Conservation (phyloP, 2,797 vertebrate genomes). For the Tapera naevia region DNA sequence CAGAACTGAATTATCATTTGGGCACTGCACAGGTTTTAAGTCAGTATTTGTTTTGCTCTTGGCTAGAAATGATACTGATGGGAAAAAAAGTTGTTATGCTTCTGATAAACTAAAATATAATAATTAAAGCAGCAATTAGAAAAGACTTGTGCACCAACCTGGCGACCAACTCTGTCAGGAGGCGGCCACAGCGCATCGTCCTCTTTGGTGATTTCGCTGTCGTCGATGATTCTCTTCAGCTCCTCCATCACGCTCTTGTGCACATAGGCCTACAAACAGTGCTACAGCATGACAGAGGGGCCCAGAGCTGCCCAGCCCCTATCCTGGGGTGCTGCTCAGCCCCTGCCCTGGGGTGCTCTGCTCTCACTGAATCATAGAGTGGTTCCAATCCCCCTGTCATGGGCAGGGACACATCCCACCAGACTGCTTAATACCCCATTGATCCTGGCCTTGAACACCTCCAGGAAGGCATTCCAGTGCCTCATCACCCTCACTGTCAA, state of each 20-base stretch:
- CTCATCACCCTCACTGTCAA: too few species aligned
- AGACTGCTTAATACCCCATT: too few species aligned
- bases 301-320: too few species aligned
- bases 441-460: too few species aligned
- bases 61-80: not conserved
- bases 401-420: too few species aligned
- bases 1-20: rapidly evolving
- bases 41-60: not conserved
- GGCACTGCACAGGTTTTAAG: not conserved
- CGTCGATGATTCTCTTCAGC: constrained; percentile 96
- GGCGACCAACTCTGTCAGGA: constrained; percentile 94
- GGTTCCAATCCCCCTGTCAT: too few species aligned
- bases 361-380: too few species aligned
- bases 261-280: constrained; percentile 87
- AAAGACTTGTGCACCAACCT: constrained; percentile 78
- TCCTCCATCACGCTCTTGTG: constrained; percentile 99
- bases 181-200: constrained; percentile 97
- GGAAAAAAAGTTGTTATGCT: not conserved
- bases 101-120: rapidly evolving
- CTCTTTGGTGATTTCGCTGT: constrained; percentile 99
- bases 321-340: too few species aligned
- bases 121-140: not conserved
- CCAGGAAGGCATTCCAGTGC: too few species aligned
- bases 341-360: too few species aligned
- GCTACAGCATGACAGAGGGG: too few species aligned